These are phyloP conservation scores for Pardalotus punctatus DNA, from an alignment of 2,113 vertebrate genomes.

Conservation along the genomic window DNA sequence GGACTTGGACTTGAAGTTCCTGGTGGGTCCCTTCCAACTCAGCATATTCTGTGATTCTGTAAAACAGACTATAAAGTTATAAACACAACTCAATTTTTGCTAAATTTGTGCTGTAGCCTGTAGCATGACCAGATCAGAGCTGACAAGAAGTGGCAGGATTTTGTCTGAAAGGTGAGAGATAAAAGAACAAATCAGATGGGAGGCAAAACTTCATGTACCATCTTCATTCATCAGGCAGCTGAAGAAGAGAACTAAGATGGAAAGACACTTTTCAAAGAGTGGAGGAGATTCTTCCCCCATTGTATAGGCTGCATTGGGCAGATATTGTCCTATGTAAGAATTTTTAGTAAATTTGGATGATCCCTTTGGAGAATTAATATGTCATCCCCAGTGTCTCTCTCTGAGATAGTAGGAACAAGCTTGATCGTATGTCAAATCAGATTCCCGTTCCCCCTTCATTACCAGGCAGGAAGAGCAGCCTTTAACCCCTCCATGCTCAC, in stretches of 20 bases:
- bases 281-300: background rate
- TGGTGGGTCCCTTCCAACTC: background rate
- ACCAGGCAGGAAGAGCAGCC: background rate
- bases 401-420: background rate
- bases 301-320: background rate
- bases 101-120: background rate
- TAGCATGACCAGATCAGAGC: background rate
- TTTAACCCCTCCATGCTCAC: background rate
- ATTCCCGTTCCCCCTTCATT: background rate
- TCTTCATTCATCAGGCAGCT: background rate
- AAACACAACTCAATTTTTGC: background rate
- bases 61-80: background rate
- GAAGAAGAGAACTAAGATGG: background rate
- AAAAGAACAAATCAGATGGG: background rate
- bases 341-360: background rate
- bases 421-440: background rate
- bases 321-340: background rate
- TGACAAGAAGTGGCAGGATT: fast-evolving
- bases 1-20: fast-evolving
- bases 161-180: background rate
- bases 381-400: background rate
- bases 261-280: background rate
- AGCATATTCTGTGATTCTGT: background rate
- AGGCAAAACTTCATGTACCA: background rate
- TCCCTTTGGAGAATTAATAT: background rate